A percentile compares a stretch with the other conserved stretches of the same genome.
These are phyloP conservation scores for Catamblyrhynchus diadema DNA, from an alignment of 2,797 vertebrate species.

Conservation along the genomic window DNA sequence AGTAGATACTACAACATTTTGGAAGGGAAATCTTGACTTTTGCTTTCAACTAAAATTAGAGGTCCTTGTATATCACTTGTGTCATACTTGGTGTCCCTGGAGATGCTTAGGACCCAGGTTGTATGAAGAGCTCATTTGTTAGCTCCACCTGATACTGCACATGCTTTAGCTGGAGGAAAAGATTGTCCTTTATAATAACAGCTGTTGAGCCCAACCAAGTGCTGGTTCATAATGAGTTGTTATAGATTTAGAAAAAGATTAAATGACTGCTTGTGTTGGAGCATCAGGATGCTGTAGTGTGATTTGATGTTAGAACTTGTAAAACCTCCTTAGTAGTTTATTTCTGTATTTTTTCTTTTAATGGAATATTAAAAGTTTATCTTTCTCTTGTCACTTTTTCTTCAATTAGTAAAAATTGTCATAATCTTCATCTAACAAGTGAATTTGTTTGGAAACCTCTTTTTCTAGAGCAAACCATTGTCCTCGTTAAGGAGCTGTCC, in stretches of 20 bases:
- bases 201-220: not conserved
- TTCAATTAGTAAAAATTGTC: not conserved
- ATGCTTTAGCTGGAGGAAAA: not conserved
- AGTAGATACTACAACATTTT: not conserved
- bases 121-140: not conserved
- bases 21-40: not conserved
- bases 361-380: not conserved
- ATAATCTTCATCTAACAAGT: not conserved
- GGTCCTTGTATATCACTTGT: rapidly evolving
- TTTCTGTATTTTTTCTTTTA: not conserved
- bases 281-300: not conserved
- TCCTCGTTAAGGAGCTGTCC: not conserved
- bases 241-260: not conserved
- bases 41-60: not conserved
- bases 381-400: not conserved
- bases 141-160: not conserved
- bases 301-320: not conserved
- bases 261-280: not conserved
- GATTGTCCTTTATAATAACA: not conserved
- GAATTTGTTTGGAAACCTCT: not conserved
- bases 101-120: not conserved
- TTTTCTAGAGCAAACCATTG: not conserved
- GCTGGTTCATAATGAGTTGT: not conserved
- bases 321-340: not conserved
- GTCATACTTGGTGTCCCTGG: not conserved